These are phyloP conservation scores for Dinomys branickii DNA, from an alignment of 2,113 vertebrate genomes.

Conservation along the genomic window DNA sequence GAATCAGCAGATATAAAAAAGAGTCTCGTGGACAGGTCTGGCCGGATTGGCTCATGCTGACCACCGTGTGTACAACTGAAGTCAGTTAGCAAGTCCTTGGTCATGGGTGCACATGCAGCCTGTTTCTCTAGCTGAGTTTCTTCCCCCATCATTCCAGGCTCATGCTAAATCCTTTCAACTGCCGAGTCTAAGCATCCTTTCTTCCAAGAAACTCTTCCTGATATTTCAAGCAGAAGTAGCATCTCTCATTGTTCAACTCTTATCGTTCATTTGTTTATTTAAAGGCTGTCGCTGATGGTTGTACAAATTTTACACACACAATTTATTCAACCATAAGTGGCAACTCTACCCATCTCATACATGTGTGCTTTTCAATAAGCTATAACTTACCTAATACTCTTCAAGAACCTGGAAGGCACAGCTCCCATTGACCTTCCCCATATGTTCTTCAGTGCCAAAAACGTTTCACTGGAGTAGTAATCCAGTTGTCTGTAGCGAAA, in stretches of 20 bases:
- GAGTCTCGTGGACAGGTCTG: not conserved
- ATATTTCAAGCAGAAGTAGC: not conserved
- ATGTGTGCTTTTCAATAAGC: not conserved
- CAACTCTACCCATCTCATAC: not conserved
- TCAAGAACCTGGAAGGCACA: not conserved
- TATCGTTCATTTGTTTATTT: not conserved
- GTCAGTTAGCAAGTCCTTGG: not conserved
- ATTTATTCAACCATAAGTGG: not conserved
- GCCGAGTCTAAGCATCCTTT: not conserved
- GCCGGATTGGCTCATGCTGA: not conserved
- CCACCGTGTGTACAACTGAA: accelerated
- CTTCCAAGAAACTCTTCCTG: not conserved
- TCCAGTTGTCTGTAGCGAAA: not conserved
- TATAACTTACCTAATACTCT: not conserved
- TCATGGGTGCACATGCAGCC: not conserved
- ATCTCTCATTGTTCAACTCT: not conserved
- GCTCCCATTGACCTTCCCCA: not conserved
- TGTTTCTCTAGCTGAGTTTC: not conserved
- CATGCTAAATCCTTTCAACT: not conserved
- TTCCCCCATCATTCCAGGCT: not conserved
- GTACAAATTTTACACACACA: accelerated
- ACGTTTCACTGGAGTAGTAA: not conserved
- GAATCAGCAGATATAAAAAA: not conserved
- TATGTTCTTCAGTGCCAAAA: not conserved
- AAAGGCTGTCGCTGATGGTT: not conserved